phyloP scores from a whole-genome alignment of 2,113 vertebrate genomes.

The Gorsachius goisagi region DNA sequence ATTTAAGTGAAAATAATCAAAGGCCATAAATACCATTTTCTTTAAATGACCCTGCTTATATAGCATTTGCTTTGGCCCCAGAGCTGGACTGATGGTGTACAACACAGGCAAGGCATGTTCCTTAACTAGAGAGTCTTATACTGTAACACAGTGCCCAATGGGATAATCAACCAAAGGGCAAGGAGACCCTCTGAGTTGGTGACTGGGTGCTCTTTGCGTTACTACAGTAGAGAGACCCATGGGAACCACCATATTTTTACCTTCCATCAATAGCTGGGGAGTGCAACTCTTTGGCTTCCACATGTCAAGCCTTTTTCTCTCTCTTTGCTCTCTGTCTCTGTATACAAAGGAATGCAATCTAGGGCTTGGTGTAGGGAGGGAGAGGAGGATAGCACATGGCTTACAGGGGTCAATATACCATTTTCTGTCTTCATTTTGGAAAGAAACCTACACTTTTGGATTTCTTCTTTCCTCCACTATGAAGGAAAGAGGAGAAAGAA shows the following conservation, averaged over 20 bases:
- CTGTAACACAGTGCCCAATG: rapidly evolving
- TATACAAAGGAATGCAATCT: not conserved
- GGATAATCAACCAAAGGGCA: not conserved
- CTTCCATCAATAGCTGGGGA: not conserved
- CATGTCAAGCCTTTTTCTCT: not conserved
- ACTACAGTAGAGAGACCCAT: not conserved
- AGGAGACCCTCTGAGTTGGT: not conserved
- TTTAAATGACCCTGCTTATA: not conserved
- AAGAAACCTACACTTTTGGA: not conserved
- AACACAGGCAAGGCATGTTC: not conserved
- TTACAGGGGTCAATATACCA: not conserved
- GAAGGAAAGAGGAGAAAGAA: not conserved
- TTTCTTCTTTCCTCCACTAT: not conserved
- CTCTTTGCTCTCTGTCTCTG: not conserved
- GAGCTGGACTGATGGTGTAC: not conserved
- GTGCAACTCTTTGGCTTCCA: not conserved
- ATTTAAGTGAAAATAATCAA: not conserved
- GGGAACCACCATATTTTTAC: not conserved
- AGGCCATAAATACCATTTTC: not conserved
- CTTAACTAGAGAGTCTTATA: not conserved
- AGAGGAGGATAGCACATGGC: not conserved
- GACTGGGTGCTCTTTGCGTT: not conserved
- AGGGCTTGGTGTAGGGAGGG: not conserved
- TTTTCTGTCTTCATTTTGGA: not conserved
- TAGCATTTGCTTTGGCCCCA: not conserved